Evolutionary conservation across 2,888 invertebrate genomes (phyloP).

Genomic region (Drosophila trichaetosa): DNA sequence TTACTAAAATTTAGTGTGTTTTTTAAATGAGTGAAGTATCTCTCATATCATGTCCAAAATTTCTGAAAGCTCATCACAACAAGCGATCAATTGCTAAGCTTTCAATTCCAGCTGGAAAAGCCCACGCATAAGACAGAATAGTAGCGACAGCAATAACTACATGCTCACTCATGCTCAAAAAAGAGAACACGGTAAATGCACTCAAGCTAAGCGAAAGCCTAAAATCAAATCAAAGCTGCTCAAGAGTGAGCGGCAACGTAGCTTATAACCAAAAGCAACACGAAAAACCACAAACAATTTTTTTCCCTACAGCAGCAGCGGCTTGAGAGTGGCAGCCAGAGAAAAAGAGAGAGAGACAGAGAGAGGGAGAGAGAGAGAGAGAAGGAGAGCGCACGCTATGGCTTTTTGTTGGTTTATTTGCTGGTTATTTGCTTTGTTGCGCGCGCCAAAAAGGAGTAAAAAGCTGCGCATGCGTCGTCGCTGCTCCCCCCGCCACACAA

Average conservation of each 20-base stretch:
- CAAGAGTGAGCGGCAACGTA: constrained; percentile 53
- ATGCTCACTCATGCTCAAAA: constrained; percentile 44
- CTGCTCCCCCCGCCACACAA: constrained; percentile 24
- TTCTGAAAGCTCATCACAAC: neutral
- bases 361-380: constrained; percentile 29
- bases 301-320: constrained; percentile 41
- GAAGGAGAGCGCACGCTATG: constrained; percentile 25
- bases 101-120: constrained; percentile 41
- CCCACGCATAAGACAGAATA: constrained; percentile 13
- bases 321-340: constrained; percentile 18
- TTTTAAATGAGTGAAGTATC: neutral
- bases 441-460: constrained; percentile 65
- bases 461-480: constrained; percentile 72
- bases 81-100: constrained; percentile 14
- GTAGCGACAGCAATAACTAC: constrained; percentile 12
- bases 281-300: constrained; percentile 78
- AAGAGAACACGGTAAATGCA: constrained; percentile 44
- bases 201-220: constrained; percentile 60
- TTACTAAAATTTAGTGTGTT: neutral
- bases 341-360: constrained; percentile 19
- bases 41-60: neutral
- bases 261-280: constrained; percentile 32
- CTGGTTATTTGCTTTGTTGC: constrained; percentile 31
- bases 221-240: constrained; percentile 73
- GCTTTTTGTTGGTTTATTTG: constrained; percentile 31